phyloP scores from a whole-genome alignment of 2,888 invertebrate species.

The Pachycephus smyrnensis region DNA sequence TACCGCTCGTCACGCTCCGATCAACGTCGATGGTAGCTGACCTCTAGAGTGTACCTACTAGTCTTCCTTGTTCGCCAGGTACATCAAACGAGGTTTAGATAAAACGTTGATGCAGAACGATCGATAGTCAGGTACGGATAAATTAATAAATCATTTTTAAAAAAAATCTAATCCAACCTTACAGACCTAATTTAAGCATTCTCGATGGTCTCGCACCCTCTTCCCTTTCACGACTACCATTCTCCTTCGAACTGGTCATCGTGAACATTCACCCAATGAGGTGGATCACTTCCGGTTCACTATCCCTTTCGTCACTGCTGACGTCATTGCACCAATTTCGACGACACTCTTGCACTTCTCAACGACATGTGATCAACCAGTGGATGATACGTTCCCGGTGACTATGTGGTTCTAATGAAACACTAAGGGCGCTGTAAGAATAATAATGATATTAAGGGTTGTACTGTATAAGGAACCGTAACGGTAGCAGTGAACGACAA shows the following conservation, averaged over 20 bases:
- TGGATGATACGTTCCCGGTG: neutral
- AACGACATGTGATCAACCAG: neutral
- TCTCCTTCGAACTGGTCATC: neutral
- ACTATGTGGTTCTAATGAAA: neutral
- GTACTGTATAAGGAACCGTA: slow-evolving; percentile 6
- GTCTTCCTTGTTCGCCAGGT: neutral
- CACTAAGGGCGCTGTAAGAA: neutral
- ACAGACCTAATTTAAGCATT: neutral
- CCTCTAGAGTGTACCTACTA: neutral
- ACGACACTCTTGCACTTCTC: neutral
- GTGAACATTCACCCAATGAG: neutral
- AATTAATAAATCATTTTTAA: neutral
- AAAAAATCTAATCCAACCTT: neutral
- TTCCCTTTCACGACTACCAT: neutral
- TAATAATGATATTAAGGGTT: neutral
- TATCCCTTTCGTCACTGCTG: slow-evolving; percentile 14
- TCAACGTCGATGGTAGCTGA: slow-evolving; percentile 38
- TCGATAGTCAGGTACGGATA: neutral
- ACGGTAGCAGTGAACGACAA: slow-evolving; percentile 27
- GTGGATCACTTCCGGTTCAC: neutral
- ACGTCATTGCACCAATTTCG: slow-evolving; percentile 38
- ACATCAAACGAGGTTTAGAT: neutral
- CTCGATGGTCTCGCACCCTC: neutral
- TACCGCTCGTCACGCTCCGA: slow-evolving; percentile 65
- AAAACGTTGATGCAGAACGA: neutral